Evolutionary conservation across 1,140 invertebrate species (phyloP).

Genomic region (Heliconius melpomene): DNA sequence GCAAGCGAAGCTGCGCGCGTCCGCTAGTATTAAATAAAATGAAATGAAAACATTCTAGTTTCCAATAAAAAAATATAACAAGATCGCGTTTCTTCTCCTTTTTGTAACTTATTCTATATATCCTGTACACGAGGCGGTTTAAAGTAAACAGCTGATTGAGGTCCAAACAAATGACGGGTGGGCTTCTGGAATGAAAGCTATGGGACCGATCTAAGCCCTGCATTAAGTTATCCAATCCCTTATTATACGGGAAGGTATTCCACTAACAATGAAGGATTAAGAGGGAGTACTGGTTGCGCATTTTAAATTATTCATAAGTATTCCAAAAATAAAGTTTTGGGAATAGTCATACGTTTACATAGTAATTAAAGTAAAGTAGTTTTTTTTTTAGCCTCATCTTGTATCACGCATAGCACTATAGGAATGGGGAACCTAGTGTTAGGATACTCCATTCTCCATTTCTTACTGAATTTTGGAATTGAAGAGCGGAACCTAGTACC

Average conservation of each 20-base stretch:
- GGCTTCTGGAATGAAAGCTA: constrained; percentile 39
- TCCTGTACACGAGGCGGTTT: not conserved
- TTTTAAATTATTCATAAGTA: not conserved
- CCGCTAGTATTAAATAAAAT: no score
- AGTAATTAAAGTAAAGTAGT: no score
- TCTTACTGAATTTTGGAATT: not conserved
- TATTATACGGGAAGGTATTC: constrained; percentile 44
- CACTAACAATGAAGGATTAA: constrained; percentile 39
- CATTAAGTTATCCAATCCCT: constrained; percentile 43
- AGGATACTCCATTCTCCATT: not conserved
- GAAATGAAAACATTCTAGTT: no score
- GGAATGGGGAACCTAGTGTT: not conserved
- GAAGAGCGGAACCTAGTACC: no score
- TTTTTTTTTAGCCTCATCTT: no score
- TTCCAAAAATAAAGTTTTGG: not conserved
- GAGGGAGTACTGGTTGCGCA: not conserved
- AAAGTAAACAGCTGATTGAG: constrained; percentile 41
- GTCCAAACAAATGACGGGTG: constrained; percentile 34
- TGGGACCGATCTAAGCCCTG: constrained; percentile 42
- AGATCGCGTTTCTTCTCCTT: not conserved
- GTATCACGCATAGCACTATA: no score
- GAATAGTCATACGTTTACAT: no score
- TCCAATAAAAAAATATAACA: no score
- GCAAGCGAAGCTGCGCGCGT: no score
- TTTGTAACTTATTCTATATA: not conserved